A percentile compares a stretch with the other conserved stretches of the same genome.
Evolutionary conservation across 2,113 vertebrate genomes (phyloP).

Genomic region (Catharus fuscescens): DNA sequence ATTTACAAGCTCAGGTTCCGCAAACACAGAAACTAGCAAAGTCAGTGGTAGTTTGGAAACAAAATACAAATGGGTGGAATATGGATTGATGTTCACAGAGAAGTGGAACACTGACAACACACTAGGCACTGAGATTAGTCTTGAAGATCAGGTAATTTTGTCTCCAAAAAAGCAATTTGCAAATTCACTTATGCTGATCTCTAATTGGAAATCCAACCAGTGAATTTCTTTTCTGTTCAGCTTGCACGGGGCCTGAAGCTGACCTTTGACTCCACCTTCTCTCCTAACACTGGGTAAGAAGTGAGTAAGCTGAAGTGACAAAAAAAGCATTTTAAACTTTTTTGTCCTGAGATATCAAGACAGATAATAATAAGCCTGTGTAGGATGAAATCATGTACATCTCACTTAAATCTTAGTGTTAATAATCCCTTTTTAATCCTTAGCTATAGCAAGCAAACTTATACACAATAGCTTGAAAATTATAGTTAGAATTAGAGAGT

Average conservation of each 20-base stretch:
- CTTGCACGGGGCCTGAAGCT: constrained; percentile 91
- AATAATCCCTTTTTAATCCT: background rate
- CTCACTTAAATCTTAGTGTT: background rate
- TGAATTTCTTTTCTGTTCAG: constrained; percentile 76
- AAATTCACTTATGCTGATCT: background rate
- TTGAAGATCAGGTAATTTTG: constrained; percentile 86
- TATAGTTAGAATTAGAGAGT: background rate
- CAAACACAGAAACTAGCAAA: constrained; percentile 95
- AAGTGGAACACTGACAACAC: constrained; percentile 99
- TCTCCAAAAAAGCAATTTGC: background rate
- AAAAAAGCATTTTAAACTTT: background rate
- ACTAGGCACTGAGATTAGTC: constrained; percentile 91
- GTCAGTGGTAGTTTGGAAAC: constrained; percentile 94
- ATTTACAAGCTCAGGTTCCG: constrained; percentile 94
- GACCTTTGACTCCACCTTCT: constrained; percentile 96
- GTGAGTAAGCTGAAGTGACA: background rate
- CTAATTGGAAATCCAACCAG: constrained; percentile 21
- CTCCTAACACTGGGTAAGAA: constrained; percentile 96
- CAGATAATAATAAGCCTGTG: background rate
- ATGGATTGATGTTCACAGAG: constrained; percentile 93
- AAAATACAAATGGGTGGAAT: constrained; percentile 94
- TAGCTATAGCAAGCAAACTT: background rate
- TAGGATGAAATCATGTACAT: background rate
- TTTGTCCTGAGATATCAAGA: background rate
- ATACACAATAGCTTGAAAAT: background rate